phyloP scores from a whole-genome alignment of 2,888 invertebrate species.

The Apotomis betuletana region DNA sequence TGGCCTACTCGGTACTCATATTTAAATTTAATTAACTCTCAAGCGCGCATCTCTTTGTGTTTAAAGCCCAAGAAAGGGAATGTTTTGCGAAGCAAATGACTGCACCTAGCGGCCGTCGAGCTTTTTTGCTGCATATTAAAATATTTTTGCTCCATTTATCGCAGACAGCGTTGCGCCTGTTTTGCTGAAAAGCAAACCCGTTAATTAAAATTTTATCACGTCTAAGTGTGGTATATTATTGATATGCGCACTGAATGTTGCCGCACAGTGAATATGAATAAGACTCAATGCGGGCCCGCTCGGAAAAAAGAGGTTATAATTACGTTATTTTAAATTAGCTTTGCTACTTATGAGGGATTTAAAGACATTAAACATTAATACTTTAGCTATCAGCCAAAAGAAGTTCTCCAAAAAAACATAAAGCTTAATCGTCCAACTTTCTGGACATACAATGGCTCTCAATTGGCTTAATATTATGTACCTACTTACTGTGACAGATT shows the following conservation, averaged over 20 bases:
- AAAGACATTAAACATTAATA: too few relatives aligned
- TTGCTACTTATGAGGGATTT: background rate
- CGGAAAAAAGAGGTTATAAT: background rate
- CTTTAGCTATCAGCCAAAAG: too few relatives aligned
- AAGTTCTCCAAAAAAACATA: too few relatives aligned
- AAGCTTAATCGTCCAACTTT: too few relatives aligned
- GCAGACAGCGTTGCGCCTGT: slow-evolving; percentile 51
- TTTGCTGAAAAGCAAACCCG: slow-evolving; percentile 50
- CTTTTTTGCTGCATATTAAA: slow-evolving; percentile 61
- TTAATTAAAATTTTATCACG: slow-evolving; percentile 60
- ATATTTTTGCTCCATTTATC: slow-evolving; percentile 60
- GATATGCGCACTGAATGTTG: slow-evolving; percentile 31
- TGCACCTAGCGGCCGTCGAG: slow-evolving; percentile 51
- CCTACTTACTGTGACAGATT: too few relatives aligned
- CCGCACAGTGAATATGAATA: slow-evolving; percentile 24
- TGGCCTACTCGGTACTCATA: slow-evolving; percentile 56
- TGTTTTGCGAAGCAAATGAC: slow-evolving; percentile 61
- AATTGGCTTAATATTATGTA: too few relatives aligned
- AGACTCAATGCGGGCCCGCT: slow-evolving; percentile 15
- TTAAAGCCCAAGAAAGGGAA: slow-evolving; percentile 57
- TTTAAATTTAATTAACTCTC: slow-evolving; percentile 78
- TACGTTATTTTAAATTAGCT: background rate
- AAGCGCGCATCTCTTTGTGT: slow-evolving; percentile 70
- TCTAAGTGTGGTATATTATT: slow-evolving; percentile 36
- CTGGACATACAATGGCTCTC: too few relatives aligned